Base-by-base conservation (phyloP, 2,797 vertebrate species). In the Miichthys miiuy region DNA sequence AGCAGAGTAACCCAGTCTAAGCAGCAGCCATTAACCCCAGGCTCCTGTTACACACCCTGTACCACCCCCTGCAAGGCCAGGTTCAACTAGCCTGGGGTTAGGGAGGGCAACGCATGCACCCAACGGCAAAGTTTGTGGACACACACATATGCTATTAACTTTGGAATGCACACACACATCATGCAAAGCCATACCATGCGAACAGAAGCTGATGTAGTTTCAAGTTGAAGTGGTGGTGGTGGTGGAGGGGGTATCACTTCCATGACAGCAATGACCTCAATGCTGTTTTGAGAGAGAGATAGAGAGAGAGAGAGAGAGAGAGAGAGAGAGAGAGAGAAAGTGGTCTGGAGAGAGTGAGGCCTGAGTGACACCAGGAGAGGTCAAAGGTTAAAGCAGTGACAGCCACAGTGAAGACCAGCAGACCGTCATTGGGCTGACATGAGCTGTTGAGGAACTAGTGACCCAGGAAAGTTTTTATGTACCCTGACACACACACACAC, bases 331-430 rank as follows among this genome's bases (percentile, higher is more conserved):
- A 51, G 67, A 51, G 65, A 65, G 62, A 86, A 80, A 86, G 83
- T 78, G 72, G 74, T 77, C 74, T 55, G 21, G 34, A 75, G 56
- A 65, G 48, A 61, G 66, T 34, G 72, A 77, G 84, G 79, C 73
- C 79, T 75, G 86, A 82, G 81, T 74, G 85, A 90, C 89, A 90
- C 50, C 66, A 46, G 50, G 16, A 50, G 72, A 74, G 83, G 88
- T 89, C 88, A 90, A 86, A 90, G 90, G 89, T 90, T 16, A 87
- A 51, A 57, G 76, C 77, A 75, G 79, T 82, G 93, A 90, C 91
- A 87, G 87, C 69, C 81, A 68, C 60, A 72, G 64, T 50, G 77
- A 71, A 83, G 89, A 85, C 77, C 80, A 76, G 68, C 66, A 50
- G 89, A 90, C 57, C 41, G 63, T 84, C 84, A 56, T 23, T 56